A percentile compares a stretch with the other conserved stretches of the same genome.
These are phyloP conservation scores for Acholoe squamosa DNA, from an alignment of 2,888 invertebrate genomes.

Conservation along the genomic window DNA sequence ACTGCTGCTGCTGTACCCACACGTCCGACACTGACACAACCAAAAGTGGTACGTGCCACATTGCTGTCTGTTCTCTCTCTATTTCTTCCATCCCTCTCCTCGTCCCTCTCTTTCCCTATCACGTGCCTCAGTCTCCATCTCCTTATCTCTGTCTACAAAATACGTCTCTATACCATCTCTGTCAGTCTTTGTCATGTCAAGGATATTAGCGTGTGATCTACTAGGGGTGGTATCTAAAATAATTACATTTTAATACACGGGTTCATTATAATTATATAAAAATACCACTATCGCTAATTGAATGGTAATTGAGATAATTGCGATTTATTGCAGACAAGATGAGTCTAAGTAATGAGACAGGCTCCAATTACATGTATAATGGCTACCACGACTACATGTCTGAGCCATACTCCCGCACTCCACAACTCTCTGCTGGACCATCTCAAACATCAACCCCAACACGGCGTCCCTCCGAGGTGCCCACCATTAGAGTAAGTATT, in stretches of 20 bases:
- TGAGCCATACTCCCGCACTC: neutral
- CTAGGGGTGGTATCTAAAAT: too few relatives aligned
- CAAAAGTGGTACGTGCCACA: neutral
- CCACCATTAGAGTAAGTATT: conserved; percentile 15
- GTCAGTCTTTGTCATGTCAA: too few relatives aligned
- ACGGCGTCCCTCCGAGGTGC: neutral
- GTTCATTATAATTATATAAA: too few relatives aligned
- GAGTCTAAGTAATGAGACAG: neutral
- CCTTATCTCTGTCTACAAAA: too few relatives aligned
- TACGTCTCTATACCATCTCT: too few relatives aligned
- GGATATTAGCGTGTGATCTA: too few relatives aligned
- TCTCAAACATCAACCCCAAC: neutral
- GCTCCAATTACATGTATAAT: neutral
- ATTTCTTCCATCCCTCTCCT: neutral
- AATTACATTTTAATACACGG: too few relatives aligned
- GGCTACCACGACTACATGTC: conserved; percentile 27
- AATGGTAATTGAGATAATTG: too few relatives aligned
- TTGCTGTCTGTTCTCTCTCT: neutral
- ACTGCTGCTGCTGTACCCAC: conserved; percentile 55
- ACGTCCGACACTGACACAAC: neutral
- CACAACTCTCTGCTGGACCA: neutral
- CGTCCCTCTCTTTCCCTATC: neutral
- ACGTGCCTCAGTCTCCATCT: too few relatives aligned
- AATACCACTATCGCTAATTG: too few relatives aligned
- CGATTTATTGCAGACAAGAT: neutral